These are phyloP conservation scores for Diplogasteroides magnus DNA, from an alignment of 1,140 invertebrate species.

Conservation along the genomic window DNA sequence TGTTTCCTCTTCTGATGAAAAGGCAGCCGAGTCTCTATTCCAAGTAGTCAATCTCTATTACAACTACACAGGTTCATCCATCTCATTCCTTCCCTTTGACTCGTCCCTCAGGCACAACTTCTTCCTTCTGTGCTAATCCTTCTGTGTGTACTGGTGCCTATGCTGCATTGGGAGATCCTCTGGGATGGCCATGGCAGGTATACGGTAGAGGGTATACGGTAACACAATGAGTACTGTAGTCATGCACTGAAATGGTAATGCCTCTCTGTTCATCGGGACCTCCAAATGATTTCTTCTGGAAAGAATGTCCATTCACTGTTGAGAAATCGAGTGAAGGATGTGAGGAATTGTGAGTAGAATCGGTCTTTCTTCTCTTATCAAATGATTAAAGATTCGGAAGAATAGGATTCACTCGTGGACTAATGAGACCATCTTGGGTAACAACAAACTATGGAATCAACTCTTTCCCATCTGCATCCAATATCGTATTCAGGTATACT, in stretches of 20 bases:
- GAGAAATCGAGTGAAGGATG: neutral
- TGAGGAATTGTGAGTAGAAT: neutral
- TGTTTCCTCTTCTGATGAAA: constrained; percentile 58
- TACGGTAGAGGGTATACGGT: no score
- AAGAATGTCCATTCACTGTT: constrained; percentile 12
- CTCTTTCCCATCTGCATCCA: constrained; percentile 75
- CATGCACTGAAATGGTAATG: constrained; percentile 92
- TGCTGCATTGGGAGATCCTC: constrained; percentile 61
- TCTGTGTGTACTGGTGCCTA: constrained; percentile 42
- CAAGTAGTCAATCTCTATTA: constrained; percentile 71
- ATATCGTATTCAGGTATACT: constrained; percentile 50
- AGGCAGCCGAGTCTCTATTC: constrained; percentile 64
- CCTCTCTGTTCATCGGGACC: constrained; percentile 74
- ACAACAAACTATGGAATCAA: constrained; percentile 56
- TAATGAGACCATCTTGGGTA: constrained; percentile 66
- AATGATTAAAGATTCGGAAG: neutral
- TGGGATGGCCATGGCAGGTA: constrained; percentile 74
- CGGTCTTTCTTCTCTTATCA: constrained; percentile 1
- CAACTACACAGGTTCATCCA: constrained; percentile 78
- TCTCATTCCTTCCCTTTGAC: constrained; percentile 15
- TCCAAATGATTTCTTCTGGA: constrained; percentile 44
- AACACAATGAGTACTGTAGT: no score
- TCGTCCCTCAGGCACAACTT: neutral
- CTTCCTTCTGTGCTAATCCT: constrained; percentile 38
- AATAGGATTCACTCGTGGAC: constrained; percentile 57